Evolutionary conservation across 2,797 vertebrate genomes (phyloP).

Genomic region (Dromococcyx pavoninus): DNA sequence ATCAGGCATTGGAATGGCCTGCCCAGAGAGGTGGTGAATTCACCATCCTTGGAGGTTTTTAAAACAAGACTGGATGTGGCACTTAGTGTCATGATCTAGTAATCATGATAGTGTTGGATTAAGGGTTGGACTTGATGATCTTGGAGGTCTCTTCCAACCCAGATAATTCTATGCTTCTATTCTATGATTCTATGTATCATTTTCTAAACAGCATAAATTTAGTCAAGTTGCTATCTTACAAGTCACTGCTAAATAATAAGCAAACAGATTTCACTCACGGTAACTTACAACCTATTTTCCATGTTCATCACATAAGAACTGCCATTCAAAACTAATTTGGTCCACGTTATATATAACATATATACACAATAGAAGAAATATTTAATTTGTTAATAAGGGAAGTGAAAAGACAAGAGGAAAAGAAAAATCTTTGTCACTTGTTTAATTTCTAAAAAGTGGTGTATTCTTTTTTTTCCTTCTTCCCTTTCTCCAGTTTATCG

Average conservation of each 20-base stretch:
- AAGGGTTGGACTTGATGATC: too few species aligned
- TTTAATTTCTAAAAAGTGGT: neutral
- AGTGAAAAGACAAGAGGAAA: neutral
- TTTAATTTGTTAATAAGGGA: conserved; percentile 2
- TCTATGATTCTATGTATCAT: too few species aligned
- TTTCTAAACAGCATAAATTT: conserved; percentile 18
- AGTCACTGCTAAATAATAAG: neutral
- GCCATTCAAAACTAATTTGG: neutral
- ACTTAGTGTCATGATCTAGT: too few species aligned
- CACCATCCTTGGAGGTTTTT: too few species aligned
- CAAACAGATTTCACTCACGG: neutral
- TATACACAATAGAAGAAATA: neutral
- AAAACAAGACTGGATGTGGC: too few species aligned
- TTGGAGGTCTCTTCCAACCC: too few species aligned
- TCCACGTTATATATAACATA: neutral
- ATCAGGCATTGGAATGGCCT: too few species aligned
- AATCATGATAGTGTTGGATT: too few species aligned
- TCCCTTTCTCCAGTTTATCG: conserved; percentile 86
- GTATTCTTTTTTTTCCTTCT: neutral
- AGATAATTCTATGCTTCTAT: too few species aligned
- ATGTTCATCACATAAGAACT: neutral
- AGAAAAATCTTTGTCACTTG: neutral
- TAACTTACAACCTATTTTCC: neutral
- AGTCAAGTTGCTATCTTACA: neutral
- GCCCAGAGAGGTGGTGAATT: too few species aligned